These are phyloP conservation scores for Chaenocephalus aceratus DNA, from an alignment of 2,113 vertebrate species.

Conservation along the genomic window DNA sequence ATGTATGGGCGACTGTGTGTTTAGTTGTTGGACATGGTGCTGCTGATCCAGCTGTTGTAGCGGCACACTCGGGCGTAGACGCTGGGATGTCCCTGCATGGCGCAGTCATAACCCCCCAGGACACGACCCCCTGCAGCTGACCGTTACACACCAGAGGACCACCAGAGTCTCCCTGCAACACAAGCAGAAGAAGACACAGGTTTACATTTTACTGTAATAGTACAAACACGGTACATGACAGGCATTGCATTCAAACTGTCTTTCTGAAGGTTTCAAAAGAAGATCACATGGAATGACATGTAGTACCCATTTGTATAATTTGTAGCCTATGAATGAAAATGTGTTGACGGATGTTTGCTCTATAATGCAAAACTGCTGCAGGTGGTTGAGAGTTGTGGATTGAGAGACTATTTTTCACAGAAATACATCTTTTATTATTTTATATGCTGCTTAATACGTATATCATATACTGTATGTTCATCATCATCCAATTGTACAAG, in stretches of 20 bases:
- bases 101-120: conserved; percentile 87
- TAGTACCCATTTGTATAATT: background rate
- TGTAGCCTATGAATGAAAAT: background rate
- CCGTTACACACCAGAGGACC: conserved; percentile 85
- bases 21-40: conserved; percentile 74
- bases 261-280: no score
- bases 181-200: background rate
- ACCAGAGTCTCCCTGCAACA: conserved; percentile 83
- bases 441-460: no score
- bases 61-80: conserved; percentile 86
- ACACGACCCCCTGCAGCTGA: conserved; percentile 86
- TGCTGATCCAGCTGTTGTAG: conserved; percentile 83
- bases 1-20: background rate
- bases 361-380: background rate
- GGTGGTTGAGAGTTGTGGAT: background rate
- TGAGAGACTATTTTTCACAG: background rate
- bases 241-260: background rate
- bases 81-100: conserved; percentile 79
- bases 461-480: no score
- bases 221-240: background rate
- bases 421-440: background rate
- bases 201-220: background rate
- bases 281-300: background rate
- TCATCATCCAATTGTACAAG: no score
- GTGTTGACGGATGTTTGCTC: background rate